phyloP scores from a whole-genome alignment of 1,140 invertebrate genomes.

The Conopomorpha cramerella region DNA sequence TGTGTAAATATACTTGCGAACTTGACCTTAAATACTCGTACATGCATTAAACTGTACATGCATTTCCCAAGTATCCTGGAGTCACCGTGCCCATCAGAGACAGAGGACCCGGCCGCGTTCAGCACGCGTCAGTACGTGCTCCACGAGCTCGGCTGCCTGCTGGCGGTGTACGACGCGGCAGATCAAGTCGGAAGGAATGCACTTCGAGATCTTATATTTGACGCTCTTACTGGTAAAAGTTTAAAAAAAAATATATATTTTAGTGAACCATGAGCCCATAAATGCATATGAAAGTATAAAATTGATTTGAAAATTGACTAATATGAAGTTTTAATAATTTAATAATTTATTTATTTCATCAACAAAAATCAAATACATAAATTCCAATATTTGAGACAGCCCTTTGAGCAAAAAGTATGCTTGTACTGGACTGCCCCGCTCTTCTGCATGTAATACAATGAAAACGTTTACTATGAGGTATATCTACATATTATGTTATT shows the following conservation, averaged over 20 bases:
- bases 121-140: slow-evolving; percentile 46
- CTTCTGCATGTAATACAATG: too few species aligned
- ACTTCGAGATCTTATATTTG: slow-evolving; percentile 36
- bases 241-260: neutral
- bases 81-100: slow-evolving; percentile 33
- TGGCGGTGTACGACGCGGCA: slow-evolving; percentile 42
- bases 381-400: too few species aligned
- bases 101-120: slow-evolving; percentile 33
- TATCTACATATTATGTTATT: too few species aligned
- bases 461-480: too few species aligned
- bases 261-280: too few species aligned
- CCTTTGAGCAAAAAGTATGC: neutral
- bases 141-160: slow-evolving; percentile 39
- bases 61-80: slow-evolving; percentile 54
- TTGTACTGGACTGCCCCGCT: too few species aligned
- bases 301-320: slow-evolving; percentile 2
- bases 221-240: slow-evolving; percentile 37
- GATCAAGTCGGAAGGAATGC: slow-evolving; percentile 35
- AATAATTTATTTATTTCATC: neutral
- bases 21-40: too few species aligned
- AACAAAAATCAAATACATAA: slow-evolving; percentile 26
- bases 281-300: too few species aligned
- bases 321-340: neutral
- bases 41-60: too few species aligned
- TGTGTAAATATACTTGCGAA: too few species aligned